phyloP scores from a whole-genome alignment of 2,797 vertebrate species.

The Numenius phaeopus region DNA sequence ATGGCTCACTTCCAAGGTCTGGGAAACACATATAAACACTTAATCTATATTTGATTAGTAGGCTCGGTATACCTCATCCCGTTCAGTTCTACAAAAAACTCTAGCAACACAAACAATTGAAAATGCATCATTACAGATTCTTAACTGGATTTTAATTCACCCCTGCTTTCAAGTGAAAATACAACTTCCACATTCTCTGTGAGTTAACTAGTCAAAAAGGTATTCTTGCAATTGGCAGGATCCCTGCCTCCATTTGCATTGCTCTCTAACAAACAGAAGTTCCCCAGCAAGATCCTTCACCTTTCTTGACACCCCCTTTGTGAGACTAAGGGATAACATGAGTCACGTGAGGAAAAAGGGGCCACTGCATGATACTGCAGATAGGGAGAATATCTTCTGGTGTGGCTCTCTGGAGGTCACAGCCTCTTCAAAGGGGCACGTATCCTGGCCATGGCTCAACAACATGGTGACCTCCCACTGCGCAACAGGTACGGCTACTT shows the following conservation, averaged over 20 bases:
- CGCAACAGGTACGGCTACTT: neutral
- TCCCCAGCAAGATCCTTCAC: neutral
- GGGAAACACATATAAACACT: neutral
- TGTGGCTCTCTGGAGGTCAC: neutral
- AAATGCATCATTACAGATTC: neutral
- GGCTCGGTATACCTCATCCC: neutral
- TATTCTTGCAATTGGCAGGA: neutral
- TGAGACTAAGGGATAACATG: neutral
- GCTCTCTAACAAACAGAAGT: neutral
- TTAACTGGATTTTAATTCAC: neutral
- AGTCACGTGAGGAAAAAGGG: neutral
- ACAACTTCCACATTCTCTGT: neutral
- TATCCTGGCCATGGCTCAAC: neutral
- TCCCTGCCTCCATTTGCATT: neutral
- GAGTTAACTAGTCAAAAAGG: neutral
- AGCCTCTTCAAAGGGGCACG: neutral
- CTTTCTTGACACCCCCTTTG: neutral
- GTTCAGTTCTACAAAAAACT: neutral
- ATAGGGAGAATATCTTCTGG: neutral
- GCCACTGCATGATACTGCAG: neutral
- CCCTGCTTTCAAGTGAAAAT: neutral
- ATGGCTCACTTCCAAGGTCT: neutral
- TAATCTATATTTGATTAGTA: neutral
- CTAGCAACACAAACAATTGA: neutral
- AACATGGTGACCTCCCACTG: accelerated